These are phyloP conservation scores for Ornithorhynchus anatinus DNA, from an alignment of 2,113 vertebrate species.

Conservation along the genomic window DNA sequence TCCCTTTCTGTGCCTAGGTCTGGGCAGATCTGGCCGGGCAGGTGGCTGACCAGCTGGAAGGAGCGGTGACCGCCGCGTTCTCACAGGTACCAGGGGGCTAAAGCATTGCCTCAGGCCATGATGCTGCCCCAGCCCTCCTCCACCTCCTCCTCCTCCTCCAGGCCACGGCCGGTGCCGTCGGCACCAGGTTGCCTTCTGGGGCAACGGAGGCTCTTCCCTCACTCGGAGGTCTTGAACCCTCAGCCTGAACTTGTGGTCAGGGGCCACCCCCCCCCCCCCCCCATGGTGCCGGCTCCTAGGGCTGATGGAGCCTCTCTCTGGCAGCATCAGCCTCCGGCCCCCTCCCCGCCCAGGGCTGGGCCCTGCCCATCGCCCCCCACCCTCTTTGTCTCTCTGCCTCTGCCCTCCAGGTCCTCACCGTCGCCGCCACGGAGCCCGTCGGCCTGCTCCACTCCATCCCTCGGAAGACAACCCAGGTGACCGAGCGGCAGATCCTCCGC, in stretches of 20 bases:
- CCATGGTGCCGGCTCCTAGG: neutral
- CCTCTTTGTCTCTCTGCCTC: rapidly evolving
- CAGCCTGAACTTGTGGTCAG: neutral
- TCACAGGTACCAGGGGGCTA: slow-evolving; percentile 45
- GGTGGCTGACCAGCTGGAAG: slow-evolving; percentile 46
- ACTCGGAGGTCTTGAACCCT: neutral
- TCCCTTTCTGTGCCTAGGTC: slow-evolving; percentile 11
- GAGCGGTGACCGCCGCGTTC: slow-evolving; percentile 40
- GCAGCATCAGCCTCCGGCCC: no score
- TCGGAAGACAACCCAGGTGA: slow-evolving; percentile 5
- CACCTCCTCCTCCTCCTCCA: neutral
- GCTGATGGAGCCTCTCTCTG: no score
- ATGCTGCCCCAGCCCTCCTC: neutral
- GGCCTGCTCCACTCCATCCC: slow-evolving; percentile 55
- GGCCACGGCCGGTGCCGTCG: neutral
- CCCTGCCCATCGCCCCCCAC: neutral
- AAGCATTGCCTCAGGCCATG: neutral
- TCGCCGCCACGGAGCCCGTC: slow-evolving; percentile 46
- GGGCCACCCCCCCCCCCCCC: neutral
- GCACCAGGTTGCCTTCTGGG: neutral
- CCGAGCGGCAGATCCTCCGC: neutral
- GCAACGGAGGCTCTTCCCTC: neutral
- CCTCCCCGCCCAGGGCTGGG: neutral
- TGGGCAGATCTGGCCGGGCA: slow-evolving; percentile 56
- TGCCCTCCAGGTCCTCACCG: slow-evolving; percentile 49